Evolutionary conservation across 2,797 vertebrate genomes (phyloP).

Genomic region (Adelosebastes latens): DNA sequence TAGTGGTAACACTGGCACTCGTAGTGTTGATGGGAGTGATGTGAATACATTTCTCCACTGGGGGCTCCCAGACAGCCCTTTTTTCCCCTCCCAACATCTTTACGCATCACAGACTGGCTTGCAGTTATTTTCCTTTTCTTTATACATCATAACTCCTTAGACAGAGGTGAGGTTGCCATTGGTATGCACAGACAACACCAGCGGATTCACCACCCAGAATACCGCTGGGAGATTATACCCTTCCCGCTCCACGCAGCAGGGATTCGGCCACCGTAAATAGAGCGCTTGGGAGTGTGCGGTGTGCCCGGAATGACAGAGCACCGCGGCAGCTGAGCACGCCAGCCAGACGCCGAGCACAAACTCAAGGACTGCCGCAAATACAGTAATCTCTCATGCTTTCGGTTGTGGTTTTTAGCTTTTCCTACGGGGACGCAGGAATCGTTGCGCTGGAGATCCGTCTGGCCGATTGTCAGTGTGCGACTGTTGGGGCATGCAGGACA

Average conservation of each 20-base stretch:
- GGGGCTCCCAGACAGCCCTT: slow-evolving; percentile 29
- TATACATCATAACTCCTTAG: slow-evolving; percentile 60
- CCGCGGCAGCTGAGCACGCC: slow-evolving; percentile 28
- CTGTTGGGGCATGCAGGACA: slow-evolving; percentile 39
- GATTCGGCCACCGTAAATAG: slow-evolving; percentile 73
- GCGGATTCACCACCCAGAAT: slow-evolving; percentile 73
- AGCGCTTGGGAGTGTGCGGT: slow-evolving; percentile 69
- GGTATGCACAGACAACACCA: slow-evolving; percentile 69
- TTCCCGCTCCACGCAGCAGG: slow-evolving; percentile 70
- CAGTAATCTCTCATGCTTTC: slow-evolving; percentile 69
- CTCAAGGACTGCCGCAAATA: slow-evolving; percentile 71
- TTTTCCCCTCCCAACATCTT: slow-evolving; percentile 16
- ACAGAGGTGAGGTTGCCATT: slow-evolving; percentile 74
- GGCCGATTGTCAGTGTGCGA: slow-evolving; percentile 57
- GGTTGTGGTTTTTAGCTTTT: slow-evolving; percentile 48
- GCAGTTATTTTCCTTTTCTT: slow-evolving; percentile 6
- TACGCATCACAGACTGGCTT: neutral
- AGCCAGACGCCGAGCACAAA: slow-evolving; percentile 46
- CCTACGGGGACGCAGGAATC: slow-evolving; percentile 36
- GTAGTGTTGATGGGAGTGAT: slow-evolving; percentile 33
- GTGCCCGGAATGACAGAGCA: slow-evolving; percentile 73
- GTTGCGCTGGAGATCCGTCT: slow-evolving; percentile 51
- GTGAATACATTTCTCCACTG: slow-evolving; percentile 30
- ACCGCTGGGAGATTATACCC: slow-evolving; percentile 78
- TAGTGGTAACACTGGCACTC: slow-evolving; percentile 25